Percentiles rank a stretch among this genome's conserved stretches.
Evolutionary conservation across 1,140 invertebrate species (phyloP).

Genomic region (Pseudomyrmex gracilis): DNA sequence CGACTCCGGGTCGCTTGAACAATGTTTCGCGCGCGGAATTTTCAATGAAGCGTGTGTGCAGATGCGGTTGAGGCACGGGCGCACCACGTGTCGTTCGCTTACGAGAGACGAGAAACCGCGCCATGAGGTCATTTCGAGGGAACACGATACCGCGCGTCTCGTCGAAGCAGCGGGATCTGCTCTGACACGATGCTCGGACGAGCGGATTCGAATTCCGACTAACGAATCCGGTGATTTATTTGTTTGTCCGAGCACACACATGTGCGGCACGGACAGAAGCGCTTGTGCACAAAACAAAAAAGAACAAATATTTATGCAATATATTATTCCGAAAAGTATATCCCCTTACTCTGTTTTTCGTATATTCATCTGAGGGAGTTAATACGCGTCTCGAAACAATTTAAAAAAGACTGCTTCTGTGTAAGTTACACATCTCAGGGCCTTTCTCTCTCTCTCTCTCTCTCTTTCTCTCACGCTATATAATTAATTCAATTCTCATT

Average conservation of each 20-base stretch:
- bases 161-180: constrained; percentile 76
- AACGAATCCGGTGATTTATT: constrained; percentile 81
- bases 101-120: constrained; percentile 67
- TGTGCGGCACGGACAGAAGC: background rate
- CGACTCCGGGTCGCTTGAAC: constrained; percentile 57
- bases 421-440: too few relatives aligned
- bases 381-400: too few relatives aligned
- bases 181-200: constrained; percentile 61
- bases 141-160: constrained; percentile 77
- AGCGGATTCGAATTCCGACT: constrained; percentile 72
- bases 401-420: background rate
- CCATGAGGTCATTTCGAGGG: constrained; percentile 74
- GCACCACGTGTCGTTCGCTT: constrained; percentile 72
- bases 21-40: constrained; percentile 76
- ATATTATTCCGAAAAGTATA: background rate
- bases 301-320: background rate
- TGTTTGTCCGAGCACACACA: background rate
- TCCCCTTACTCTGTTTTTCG: too few relatives aligned
- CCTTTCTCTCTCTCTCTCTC: too few relatives aligned
- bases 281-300: background rate
- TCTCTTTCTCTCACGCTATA: background rate
- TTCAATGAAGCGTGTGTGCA: constrained; percentile 73
- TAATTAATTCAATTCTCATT: constrained; percentile 53
- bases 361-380: too few relatives aligned
- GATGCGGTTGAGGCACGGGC: constrained; percentile 65